phyloP scores from a whole-genome alignment of 2,797 vertebrate species.

The Platyrinchus mystaceus region DNA sequence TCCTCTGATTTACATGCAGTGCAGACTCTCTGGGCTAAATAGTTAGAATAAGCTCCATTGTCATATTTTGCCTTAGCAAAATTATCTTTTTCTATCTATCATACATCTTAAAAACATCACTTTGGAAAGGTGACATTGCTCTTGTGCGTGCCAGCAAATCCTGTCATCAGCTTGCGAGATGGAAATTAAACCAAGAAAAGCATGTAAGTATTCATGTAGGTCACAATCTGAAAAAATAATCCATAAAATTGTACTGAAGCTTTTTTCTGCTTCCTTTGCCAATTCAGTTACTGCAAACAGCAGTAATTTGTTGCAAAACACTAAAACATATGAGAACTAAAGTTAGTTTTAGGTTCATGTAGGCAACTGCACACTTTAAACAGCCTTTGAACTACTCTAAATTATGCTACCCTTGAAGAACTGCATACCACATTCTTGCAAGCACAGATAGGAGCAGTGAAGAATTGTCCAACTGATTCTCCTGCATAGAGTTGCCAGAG shows the following conservation, averaged over 20 bases:
- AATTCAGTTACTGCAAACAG: not conserved
- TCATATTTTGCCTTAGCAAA: not conserved
- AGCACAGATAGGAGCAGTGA: not conserved
- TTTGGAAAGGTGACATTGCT: not conserved
- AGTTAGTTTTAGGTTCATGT: not conserved
- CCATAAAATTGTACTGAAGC: not conserved
- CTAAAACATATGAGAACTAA: not conserved
- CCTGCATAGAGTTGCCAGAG: not conserved
- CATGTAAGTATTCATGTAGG: not conserved
- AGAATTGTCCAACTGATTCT: not conserved
- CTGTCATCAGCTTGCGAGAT: not conserved
- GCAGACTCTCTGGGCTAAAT: not conserved
- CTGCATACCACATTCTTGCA: not conserved
- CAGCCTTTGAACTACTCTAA: not conserved
- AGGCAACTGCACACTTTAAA: not conserved
- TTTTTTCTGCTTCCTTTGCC: not conserved
- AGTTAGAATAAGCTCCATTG: not conserved
- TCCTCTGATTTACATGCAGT: not conserved
- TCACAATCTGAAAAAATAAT: slow-evolving; percentile 1
- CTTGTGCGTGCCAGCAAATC: not conserved
- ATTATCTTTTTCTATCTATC: not conserved
- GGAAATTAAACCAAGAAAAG: not conserved
- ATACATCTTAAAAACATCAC: not conserved
- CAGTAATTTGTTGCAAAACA: not conserved
- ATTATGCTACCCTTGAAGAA: not conserved